A percentile compares a stretch with the other conserved stretches of the same genome.
phyloP scores from a whole-genome alignment of 1,140 invertebrate genomes.

The Bursaphelenchus mucronatus region DNA sequence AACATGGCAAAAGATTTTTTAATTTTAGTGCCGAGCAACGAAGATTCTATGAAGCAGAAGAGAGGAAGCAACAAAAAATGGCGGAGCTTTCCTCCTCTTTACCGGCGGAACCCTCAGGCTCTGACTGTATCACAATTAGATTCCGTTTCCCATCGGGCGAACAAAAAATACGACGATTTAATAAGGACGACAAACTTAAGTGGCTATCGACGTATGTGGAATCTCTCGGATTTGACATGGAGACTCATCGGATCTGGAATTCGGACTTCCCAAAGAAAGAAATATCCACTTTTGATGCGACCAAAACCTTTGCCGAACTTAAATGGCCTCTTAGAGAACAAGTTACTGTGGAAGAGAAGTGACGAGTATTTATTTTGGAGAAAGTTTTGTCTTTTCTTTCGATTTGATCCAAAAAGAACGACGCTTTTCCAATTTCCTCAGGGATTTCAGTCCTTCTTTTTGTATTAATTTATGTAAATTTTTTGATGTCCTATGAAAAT shows the following conservation, averaged over 20 bases:
- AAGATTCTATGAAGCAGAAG: constrained; percentile 25
- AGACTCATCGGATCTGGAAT: constrained; percentile 36
- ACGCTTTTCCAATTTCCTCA: too few species aligned
- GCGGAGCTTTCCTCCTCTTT: constrained; percentile 25
- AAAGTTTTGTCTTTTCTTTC: too few species aligned
- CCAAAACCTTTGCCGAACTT: constrained; percentile 38
- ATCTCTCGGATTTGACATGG: constrained; percentile 35
- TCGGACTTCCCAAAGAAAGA: constrained; percentile 42
- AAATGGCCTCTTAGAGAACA: constrained; percentile 38
- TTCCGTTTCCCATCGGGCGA: constrained; percentile 38
- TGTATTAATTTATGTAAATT: too few species aligned
- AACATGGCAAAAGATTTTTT: not conserved
- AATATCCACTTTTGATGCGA: constrained; percentile 33
- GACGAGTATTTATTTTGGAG: not conserved
- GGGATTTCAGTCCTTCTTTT: too few species aligned
- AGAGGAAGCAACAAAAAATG: constrained; percentile 13
- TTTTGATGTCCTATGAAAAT: too few species aligned
- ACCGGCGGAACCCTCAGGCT: constrained; percentile 33
- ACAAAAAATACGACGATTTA: constrained; percentile 38
- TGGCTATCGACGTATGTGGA: constrained; percentile 35
- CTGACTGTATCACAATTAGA: constrained; percentile 35
- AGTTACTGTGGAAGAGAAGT: constrained; percentile 38
- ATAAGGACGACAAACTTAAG: constrained; percentile 24
- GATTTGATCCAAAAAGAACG: too few species aligned
- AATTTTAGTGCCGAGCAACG: constrained; percentile 11